Evolutionary conservation across 2,888 invertebrate genomes (phyloP).

Genomic region (Pyrocoelia pectoralis): DNA sequence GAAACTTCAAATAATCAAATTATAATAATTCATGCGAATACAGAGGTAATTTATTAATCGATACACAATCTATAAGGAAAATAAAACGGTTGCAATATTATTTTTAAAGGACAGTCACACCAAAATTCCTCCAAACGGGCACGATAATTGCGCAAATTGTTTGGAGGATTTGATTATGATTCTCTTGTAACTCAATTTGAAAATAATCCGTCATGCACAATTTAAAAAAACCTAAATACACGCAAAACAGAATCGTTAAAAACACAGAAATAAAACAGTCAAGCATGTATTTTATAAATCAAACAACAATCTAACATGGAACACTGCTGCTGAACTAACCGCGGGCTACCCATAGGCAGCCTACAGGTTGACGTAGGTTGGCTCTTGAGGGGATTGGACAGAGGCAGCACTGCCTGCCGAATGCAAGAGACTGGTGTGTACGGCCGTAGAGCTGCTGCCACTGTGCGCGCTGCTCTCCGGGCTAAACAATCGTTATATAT

Average conservation of each 20-base stretch:
- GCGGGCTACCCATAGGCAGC: slow-evolving; percentile 43
- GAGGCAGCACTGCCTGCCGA: slow-evolving; percentile 66
- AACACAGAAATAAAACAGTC: slow-evolving; percentile 31
- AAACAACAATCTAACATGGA: slow-evolving; percentile 46
- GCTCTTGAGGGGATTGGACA: slow-evolving; percentile 81
- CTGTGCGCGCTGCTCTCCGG: slow-evolving; percentile 58
- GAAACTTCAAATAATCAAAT: slow-evolving; percentile 24
- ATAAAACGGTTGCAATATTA: not conserved
- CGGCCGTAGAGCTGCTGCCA: slow-evolving; percentile 55
- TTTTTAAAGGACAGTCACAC: not conserved
- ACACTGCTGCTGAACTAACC: slow-evolving; percentile 62
- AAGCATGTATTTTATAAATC: slow-evolving; percentile 36
- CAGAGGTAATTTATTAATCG: no score
- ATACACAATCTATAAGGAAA: not conserved
- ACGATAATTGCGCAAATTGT: no score
- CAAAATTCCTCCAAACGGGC: no score
- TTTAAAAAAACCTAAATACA: slow-evolving; percentile 11
- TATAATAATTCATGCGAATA: slow-evolving; percentile 27
- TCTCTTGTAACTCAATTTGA: no score
- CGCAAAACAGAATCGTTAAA: slow-evolving; percentile 37
- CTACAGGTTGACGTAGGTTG: slow-evolving; percentile 88
- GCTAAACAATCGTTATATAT: slow-evolving; percentile 61
- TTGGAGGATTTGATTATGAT: no score
- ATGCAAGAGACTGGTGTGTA: slow-evolving; percentile 59
- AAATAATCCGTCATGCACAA: no score